Evolutionary conservation across 2,797 vertebrate genomes (phyloP).

Genomic region (Xyrichtys novacula): DNA sequence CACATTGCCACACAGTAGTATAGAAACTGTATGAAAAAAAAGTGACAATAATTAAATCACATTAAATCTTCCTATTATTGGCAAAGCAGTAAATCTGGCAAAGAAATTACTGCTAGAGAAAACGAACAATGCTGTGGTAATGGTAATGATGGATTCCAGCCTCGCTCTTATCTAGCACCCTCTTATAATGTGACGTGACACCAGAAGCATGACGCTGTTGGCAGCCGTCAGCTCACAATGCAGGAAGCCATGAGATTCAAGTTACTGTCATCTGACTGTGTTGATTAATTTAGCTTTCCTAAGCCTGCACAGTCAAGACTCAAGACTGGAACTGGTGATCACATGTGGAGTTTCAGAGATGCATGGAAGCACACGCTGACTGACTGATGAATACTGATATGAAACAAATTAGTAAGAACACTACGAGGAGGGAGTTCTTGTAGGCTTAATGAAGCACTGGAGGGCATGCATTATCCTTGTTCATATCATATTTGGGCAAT

Average conservation of each 20-base stretch:
- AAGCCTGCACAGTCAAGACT: constrained; percentile 1
- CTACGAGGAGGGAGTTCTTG: no score
- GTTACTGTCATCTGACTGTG: constrained; percentile 4
- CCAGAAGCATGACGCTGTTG: not conserved
- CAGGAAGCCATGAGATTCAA: constrained; percentile 10
- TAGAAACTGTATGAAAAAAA: not conserved
- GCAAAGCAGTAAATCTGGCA: not conserved
- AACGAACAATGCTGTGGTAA: not conserved
- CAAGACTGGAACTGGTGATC: not conserved
- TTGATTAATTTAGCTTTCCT: constrained; percentile 4
- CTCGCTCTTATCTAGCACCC: not conserved
- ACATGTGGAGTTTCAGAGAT: no score
- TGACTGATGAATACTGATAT: no score
- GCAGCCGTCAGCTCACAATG: constrained; percentile 5
- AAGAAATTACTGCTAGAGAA: not conserved
- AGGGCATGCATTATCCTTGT: no score
- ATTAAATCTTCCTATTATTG: not conserved
- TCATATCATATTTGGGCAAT: no score
- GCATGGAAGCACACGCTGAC: not conserved
- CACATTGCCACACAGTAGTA: not conserved
- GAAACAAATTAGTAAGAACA: no score
- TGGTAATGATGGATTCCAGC: not conserved
- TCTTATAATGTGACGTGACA: constrained; percentile 11
- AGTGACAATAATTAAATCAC: no score
- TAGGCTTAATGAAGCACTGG: no score